Conservation (phyloP, 1,140 invertebrate species). For the Phthorimaea operculella region DNA sequence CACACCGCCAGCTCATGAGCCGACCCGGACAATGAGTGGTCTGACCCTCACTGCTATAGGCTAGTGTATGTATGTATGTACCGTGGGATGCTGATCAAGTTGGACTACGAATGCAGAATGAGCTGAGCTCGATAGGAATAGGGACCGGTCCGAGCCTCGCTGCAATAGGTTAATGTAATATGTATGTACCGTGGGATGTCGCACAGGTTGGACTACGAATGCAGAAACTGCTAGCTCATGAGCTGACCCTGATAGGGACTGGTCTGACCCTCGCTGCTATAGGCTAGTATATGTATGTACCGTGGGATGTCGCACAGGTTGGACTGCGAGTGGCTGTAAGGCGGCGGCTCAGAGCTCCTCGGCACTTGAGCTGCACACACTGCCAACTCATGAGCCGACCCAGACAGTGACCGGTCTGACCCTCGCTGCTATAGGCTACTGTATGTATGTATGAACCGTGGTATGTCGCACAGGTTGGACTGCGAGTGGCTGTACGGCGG, state of each 20-base stretch:
- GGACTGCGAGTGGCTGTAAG: constrained; percentile 68
- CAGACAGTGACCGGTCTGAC: constrained; percentile 83
- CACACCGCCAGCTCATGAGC: constrained; percentile 81
- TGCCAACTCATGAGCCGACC: constrained; percentile 82
- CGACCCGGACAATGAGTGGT: constrained; percentile 83
- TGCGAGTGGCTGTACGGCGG: constrained; percentile 73
- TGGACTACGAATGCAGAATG: too few species aligned
- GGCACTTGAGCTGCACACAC: constrained; percentile 72
- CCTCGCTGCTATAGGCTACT: constrained; percentile 75
- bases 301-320: too few species aligned
- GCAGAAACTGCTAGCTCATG: too few species aligned
- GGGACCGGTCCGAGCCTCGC: too few species aligned
- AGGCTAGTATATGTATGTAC: too few species aligned
- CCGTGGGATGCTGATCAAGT: constrained; percentile 46
- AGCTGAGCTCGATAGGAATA: constrained; percentile 81
- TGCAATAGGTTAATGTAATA: too few species aligned
- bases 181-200: too few species aligned
- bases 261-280: too few species aligned
- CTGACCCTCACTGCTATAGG: constrained; percentile 82
- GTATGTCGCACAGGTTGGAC: constrained; percentile 48
- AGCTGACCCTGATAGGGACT: too few species aligned
- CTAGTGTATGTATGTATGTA: too few species aligned
- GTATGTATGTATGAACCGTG: too few species aligned
- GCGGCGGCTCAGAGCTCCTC: constrained; percentile 75
- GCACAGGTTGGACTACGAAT: too few species aligned